These are phyloP conservation scores for Pitangus sulphuratus DNA, from an alignment of 2,797 vertebrate genomes.

Conservation along the genomic window DNA sequence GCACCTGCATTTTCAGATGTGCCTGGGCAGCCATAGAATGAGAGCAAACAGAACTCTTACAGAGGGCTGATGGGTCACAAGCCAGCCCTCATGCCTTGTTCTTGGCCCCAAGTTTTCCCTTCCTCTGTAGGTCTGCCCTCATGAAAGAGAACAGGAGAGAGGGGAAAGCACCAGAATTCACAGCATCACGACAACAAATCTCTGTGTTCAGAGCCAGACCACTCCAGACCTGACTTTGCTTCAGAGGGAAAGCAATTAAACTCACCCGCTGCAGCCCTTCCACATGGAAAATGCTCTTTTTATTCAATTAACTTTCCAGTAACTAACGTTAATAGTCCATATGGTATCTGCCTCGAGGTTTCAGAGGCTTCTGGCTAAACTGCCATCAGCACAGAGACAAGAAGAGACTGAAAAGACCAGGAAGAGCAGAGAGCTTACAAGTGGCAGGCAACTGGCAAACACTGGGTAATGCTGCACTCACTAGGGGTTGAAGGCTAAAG, in stretches of 20 bases:
- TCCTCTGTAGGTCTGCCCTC: neutral
- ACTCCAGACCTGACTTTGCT: neutral
- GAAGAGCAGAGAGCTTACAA: neutral
- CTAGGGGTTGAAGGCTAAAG: neutral
- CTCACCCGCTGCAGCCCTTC: neutral
- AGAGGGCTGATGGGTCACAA: neutral
- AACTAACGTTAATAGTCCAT: neutral
- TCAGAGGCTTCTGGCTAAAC: neutral
- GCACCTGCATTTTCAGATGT: neutral
- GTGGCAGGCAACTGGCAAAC: neutral
- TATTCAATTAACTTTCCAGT: slow-evolving; percentile 36
- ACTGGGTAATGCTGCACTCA: rapidly evolving
- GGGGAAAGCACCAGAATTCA: neutral
- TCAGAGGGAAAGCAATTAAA: slow-evolving; percentile 5
- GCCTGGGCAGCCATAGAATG: neutral
- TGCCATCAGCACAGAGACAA: neutral
- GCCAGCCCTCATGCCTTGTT: neutral
- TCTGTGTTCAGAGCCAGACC: neutral
- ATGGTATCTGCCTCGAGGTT: slow-evolving; percentile 1
- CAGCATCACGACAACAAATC: neutral
- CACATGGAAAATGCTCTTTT: neutral
- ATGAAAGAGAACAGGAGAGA: neutral
- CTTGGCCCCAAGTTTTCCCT: neutral
- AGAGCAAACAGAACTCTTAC: neutral
- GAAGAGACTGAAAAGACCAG: neutral